Conservation (phyloP, 2,113 vertebrate genomes). For the Actinemys pallida region DNA sequence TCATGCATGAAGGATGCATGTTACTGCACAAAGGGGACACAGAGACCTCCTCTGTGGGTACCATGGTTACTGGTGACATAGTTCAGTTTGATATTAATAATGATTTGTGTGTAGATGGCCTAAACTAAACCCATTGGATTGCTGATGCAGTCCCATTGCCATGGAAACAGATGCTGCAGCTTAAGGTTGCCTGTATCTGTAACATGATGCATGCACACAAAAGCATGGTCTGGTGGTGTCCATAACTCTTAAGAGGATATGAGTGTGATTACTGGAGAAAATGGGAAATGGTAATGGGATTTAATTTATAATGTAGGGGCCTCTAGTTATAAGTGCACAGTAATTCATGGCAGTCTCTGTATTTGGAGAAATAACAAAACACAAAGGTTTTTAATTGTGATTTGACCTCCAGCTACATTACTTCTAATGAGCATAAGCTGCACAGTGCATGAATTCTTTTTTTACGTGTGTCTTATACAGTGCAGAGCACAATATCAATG, state of each 20-base stretch:
- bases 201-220: neutral
- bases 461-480: neutral
- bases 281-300: neutral
- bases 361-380: neutral
- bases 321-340: accelerated
- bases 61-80: conserved; percentile 86
- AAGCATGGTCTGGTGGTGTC: neutral
- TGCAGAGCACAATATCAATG: neutral
- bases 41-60: conserved; percentile 53
- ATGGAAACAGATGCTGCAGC: conserved; percentile 68
- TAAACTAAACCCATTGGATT: conserved; percentile 40
- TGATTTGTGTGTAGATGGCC: conserved; percentile 74
- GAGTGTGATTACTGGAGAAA: neutral
- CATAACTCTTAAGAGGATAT: neutral
- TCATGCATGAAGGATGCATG: conserved; percentile 55
- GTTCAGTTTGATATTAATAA: conserved; percentile 74
- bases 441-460: neutral
- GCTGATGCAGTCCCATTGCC: conserved; percentile 62
- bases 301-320: neutral
- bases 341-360: neutral
- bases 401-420: neutral
- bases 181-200: conserved; percentile 18
- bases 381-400: neutral
- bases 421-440: neutral
- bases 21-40: conserved; percentile 63